phyloP scores from a whole-genome alignment of 1,140 invertebrate genomes.

The Diplogasteroides magnus region DNA sequence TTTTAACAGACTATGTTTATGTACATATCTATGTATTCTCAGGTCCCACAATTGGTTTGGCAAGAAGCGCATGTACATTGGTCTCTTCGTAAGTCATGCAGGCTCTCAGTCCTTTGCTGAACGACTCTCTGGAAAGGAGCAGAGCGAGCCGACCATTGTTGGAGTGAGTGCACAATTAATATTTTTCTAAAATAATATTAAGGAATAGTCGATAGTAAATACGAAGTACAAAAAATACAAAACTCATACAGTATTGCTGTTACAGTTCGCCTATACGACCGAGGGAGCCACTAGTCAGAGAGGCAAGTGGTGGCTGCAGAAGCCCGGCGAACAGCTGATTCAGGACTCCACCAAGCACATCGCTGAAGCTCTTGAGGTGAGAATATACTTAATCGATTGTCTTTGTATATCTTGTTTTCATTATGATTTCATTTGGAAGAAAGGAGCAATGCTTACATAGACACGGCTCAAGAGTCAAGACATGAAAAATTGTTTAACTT shows the following conservation, averaged over 20 bases:
- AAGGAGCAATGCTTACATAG: no score
- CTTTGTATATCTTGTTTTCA: no score
- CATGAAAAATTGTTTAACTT: no score
- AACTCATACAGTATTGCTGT: not conserved
- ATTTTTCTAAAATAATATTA: no score
- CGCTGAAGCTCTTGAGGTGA: conserved; percentile 2
- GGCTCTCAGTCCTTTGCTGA: conserved; percentile 17
- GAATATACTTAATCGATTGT: no score
- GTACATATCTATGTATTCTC: conserved; percentile 5
- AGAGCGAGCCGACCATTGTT: conserved; percentile 14
- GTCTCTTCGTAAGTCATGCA: conserved; percentile 26
- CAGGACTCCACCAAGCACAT: not conserved
- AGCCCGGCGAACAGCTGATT: conserved; percentile 9
- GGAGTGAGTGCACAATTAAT: conserved; percentile 19
- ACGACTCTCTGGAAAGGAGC: not conserved
- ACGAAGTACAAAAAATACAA: no score
- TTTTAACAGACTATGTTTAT: not conserved
- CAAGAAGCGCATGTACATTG: conserved; percentile 19
- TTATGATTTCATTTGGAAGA: no score
- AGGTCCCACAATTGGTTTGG: conserved; percentile 1
- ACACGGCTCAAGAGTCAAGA: no score
- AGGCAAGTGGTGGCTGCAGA: conserved; percentile 3
- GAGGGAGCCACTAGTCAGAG: not conserved
- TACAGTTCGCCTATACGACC: conserved; percentile 4
- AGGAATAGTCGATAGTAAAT: no score